A percentile compares a stretch with the other conserved stretches of the same genome.
Evolutionary conservation across 2,113 vertebrate species (phyloP).

Genomic region (Lagenorhynchus albirostris): DNA sequence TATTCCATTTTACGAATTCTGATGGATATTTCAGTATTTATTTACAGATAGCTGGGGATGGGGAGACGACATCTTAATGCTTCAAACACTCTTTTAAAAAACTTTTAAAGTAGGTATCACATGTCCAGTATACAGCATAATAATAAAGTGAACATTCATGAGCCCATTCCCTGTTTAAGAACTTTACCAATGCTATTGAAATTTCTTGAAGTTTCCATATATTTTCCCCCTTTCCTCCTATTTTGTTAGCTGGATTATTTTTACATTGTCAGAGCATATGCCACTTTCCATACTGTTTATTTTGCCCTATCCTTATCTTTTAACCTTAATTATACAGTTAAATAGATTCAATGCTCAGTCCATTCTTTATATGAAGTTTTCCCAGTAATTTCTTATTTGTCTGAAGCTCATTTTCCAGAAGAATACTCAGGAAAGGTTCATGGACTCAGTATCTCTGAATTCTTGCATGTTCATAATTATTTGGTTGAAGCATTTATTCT

Average conservation of each 20-base stretch:
- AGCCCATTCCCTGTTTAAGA: background rate
- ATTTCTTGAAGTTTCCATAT: background rate
- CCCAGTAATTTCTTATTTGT: background rate
- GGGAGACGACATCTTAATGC: background rate
- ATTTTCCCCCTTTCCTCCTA: background rate
- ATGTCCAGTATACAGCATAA: background rate
- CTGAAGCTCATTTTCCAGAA: background rate
- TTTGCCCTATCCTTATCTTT: background rate
- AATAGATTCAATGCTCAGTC: background rate
- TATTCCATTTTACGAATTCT: background rate
- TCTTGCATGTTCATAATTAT: background rate
- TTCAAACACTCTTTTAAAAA: background rate
- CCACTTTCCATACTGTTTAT: background rate
- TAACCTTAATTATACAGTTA: background rate
- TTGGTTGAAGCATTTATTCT: background rate
- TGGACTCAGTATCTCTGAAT: background rate
- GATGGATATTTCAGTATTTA: background rate
- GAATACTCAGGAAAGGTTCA: background rate
- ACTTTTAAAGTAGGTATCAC: background rate
- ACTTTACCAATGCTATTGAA: background rate
- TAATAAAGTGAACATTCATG: background rate
- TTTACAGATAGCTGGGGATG: background rate
- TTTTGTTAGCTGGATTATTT: background rate
- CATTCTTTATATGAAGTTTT: constrained; percentile 14
- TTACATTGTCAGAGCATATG: background rate